Evolutionary conservation across 2,113 vertebrate species (phyloP).

Genomic region (Scopus umbretta): DNA sequence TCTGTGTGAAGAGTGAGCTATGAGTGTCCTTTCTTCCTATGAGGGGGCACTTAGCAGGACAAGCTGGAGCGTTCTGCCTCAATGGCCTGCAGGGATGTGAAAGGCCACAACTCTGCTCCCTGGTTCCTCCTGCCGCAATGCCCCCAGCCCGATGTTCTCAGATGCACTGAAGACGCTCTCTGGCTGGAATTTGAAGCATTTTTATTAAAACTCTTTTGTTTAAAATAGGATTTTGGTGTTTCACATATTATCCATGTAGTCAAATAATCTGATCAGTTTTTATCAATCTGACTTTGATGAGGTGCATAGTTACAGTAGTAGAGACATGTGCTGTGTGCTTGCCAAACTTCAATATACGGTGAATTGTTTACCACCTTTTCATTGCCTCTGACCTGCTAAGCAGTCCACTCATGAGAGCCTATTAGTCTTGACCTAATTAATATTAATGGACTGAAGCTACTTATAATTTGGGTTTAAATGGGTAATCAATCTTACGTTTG

Average conservation of each 20-base stretch:
- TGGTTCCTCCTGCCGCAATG: accelerated
- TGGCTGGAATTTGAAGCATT: not conserved
- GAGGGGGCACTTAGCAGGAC: not conserved
- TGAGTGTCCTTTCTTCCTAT: not conserved
- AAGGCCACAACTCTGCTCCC: not conserved
- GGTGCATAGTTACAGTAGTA: not conserved
- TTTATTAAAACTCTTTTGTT: not conserved
- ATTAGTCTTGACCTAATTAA: conserved; percentile 58
- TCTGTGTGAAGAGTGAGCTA: not conserved
- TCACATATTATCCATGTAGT: not conserved
- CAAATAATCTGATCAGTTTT: not conserved
- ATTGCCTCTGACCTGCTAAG: conserved; percentile 41
- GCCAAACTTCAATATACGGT: not conserved
- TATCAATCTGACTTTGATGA: not conserved
- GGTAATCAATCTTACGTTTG: not conserved
- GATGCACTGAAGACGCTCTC: not conserved
- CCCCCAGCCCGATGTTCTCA: not conserved
- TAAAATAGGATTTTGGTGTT: not conserved
- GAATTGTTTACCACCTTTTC: conserved; percentile 28
- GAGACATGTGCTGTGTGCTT: not conserved
- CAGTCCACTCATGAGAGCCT: conserved; percentile 20
- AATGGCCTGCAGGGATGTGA: not conserved
- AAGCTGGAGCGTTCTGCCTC: not conserved
- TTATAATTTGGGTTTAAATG: conserved; percentile 1
- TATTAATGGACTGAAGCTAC: not conserved